Conservation (phyloP, 2,113 vertebrate genomes). For the Parus major region DNA sequence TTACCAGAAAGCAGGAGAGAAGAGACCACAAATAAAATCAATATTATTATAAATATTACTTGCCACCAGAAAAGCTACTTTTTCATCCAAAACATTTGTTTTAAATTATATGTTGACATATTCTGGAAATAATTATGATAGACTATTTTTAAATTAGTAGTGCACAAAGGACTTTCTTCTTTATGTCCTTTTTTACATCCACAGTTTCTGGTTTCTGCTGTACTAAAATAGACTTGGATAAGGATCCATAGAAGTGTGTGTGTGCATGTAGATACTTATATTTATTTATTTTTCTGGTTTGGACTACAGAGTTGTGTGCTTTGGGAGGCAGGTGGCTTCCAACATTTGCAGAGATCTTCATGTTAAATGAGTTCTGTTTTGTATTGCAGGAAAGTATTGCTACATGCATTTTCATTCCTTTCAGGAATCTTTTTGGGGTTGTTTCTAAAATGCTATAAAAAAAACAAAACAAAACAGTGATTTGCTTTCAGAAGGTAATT, state of each 20-base stretch:
- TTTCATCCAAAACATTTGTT: slow-evolving; percentile 44
- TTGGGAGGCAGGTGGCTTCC: slow-evolving; percentile 43
- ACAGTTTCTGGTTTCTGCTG: neutral
- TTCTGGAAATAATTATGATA: slow-evolving; percentile 50
- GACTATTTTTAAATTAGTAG: slow-evolving; percentile 42
- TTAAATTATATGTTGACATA: slow-evolving; percentile 47
- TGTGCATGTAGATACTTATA: neutral
- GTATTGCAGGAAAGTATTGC: neutral
- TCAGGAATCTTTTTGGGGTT: neutral
- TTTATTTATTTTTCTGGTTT: slow-evolving; percentile 29
- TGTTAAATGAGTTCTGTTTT: neutral
- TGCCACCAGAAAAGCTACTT: slow-evolving; percentile 10
- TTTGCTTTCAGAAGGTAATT: slow-evolving; percentile 50
- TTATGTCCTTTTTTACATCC: neutral
- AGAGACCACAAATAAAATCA: slow-evolving; percentile 50
- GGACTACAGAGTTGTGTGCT: neutral
- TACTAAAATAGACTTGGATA: slow-evolving; percentile 15
- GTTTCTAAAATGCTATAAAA: neutral
- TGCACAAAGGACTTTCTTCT: slow-evolving; percentile 34
- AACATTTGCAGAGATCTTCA: neutral
- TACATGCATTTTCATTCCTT: slow-evolving; percentile 20
- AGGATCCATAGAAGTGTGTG: neutral
- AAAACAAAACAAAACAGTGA: neutral
- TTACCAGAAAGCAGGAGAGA: slow-evolving; percentile 34
- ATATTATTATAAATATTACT: slow-evolving; percentile 53